These are phyloP conservation scores for Oryzias celebensis DNA, from an alignment of 2,113 vertebrate species.

Conservation along the genomic window DNA sequence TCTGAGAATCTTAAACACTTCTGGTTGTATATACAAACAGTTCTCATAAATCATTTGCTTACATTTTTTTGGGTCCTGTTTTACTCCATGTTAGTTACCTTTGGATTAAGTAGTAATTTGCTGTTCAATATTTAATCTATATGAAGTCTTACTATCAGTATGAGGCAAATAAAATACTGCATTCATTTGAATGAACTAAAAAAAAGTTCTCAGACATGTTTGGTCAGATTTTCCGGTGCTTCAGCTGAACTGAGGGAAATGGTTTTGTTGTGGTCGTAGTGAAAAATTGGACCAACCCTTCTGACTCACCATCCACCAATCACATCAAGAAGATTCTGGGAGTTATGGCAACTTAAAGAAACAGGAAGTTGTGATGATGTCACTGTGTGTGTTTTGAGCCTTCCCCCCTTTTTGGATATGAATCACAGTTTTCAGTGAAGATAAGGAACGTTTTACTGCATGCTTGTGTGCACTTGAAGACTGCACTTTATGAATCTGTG, in stretches of 20 bases:
- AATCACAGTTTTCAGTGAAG: conserved; percentile 50
- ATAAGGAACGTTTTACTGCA: conserved; percentile 52
- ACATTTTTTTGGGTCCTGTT: too few species aligned
- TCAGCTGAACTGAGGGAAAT: conserved; percentile 28
- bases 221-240: conserved; percentile 58
- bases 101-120: too few species aligned
- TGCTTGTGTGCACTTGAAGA: conserved; percentile 13
- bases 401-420: conserved; percentile 49
- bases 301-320: conserved; percentile 74
- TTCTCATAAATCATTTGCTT: too few species aligned
- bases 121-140: background rate
- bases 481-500: conserved; percentile 30
- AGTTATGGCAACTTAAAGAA: conserved; percentile 53
- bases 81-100: too few species aligned
- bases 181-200: conserved; percentile 4
- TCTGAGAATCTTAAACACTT: too few species aligned
- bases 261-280: conserved; percentile 59
- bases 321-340: conserved; percentile 27
- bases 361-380: conserved; percentile 74
- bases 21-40: too few species aligned
- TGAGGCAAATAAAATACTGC: conserved; percentile 10
- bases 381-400: conserved; percentile 56
- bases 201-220: conserved; percentile 56
- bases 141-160: conserved; percentile 26
- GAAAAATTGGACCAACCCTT: conserved; percentile 51